Conservation (phyloP, 2,797 vertebrate genomes). For the Neosilurus hyrtlii region DNA sequence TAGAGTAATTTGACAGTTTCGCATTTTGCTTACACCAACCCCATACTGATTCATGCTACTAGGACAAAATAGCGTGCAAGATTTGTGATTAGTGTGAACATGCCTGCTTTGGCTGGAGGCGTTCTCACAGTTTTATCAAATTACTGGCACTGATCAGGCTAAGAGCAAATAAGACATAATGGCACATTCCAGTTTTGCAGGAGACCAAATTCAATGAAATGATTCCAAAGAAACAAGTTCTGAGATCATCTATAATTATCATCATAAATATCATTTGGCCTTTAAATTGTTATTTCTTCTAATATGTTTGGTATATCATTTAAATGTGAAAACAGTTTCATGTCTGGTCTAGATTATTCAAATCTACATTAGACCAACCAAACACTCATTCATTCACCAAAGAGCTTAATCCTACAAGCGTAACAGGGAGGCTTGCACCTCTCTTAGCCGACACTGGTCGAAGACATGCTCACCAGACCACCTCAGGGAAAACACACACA, state of each 20-base stretch:
- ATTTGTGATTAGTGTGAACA: neutral
- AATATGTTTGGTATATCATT: neutral
- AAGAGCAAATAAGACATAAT: neutral
- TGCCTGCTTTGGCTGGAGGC: neutral
- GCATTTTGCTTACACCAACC: neutral
- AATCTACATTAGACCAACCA: neutral
- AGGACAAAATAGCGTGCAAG: neutral
- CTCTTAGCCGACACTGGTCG: too few species aligned
- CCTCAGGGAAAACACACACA: too few species aligned
- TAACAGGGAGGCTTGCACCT: too few species aligned
- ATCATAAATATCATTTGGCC: too few species aligned
- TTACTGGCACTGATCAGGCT: neutral
- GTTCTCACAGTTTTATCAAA: neutral
- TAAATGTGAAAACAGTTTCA: neutral
- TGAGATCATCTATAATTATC: too few species aligned
- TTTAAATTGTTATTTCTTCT: neutral
- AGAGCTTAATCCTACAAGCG: too few species aligned
- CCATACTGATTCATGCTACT: too few species aligned
- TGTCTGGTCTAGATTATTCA: neutral
- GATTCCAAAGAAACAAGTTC: neutral
- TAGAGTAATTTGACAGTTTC: neutral
- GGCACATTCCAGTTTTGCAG: neutral
- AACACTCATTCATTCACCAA: neutral
- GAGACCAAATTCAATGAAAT: neutral
- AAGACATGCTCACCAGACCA: too few species aligned